Percentiles rank a stretch among this genome's conserved stretches.
These are phyloP conservation scores for Brachionichthys hirsutus DNA, from an alignment of 2,113 vertebrate species.

Conservation along the genomic window DNA sequence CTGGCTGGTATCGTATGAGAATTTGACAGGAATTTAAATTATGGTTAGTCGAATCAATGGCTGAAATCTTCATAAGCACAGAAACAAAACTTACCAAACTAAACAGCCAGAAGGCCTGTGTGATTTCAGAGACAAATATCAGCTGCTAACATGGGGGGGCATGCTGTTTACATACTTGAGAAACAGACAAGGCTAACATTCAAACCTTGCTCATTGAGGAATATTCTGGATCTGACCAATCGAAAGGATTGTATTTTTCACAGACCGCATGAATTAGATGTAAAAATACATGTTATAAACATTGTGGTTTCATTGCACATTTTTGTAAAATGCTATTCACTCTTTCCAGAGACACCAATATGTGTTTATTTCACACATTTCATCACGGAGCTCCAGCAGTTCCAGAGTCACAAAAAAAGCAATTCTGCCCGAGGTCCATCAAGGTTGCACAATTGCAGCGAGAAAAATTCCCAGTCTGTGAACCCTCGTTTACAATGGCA, in stretches of 20 bases:
- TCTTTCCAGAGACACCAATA: neutral
- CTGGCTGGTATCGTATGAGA: neutral
- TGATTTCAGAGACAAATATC: conserved; percentile 63
- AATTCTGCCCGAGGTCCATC: too few species aligned
- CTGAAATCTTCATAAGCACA: conserved; percentile 43
- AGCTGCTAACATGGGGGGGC: conserved; percentile 45
- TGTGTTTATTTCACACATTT: conserved; percentile 20
- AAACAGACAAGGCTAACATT: conserved; percentile 39
- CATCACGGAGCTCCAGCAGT: conserved; percentile 3
- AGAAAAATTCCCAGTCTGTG: too few species aligned
- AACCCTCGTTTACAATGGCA: too few species aligned
- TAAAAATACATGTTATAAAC: neutral
- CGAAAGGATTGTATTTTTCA: conserved; percentile 5
- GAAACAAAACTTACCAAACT: conserved; percentile 26
- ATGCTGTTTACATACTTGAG: conserved; percentile 48
- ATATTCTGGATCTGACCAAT: conserved; percentile 31
- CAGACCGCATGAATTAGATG: conserved; percentile 47
- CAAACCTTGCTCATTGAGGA: conserved; percentile 20
- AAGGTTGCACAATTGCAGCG: too few species aligned
- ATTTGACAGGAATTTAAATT: conserved; percentile 17
- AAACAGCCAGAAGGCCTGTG: conserved; percentile 34
- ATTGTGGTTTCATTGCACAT: neutral
- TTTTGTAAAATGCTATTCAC: neutral
- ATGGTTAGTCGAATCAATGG: conserved; percentile 26
- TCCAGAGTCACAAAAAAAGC: too few species aligned